Evolutionary conservation across 2,888 invertebrate species (phyloP).

Genomic region (Synanthedon tipuliformis): DNA sequence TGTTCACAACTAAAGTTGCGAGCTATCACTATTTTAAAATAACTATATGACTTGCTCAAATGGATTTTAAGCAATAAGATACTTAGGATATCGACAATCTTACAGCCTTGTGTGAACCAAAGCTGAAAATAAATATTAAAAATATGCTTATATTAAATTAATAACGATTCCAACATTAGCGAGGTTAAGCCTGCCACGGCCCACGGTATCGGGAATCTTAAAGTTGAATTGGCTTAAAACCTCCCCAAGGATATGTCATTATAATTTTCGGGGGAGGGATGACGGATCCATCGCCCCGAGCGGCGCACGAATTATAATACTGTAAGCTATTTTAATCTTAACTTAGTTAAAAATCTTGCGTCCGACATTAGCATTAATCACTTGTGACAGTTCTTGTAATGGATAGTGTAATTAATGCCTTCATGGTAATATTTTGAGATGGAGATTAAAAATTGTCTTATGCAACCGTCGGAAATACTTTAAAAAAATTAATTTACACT

Average conservation of each 20-base stretch:
- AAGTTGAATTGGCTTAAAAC: conserved; percentile 64
- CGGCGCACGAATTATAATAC: conserved; percentile 51
- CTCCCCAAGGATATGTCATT: conserved; percentile 66
- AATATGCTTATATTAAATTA: neutral
- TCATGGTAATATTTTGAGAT: neutral
- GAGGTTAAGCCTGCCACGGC: conserved; percentile 13
- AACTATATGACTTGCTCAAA: too few relatives aligned
- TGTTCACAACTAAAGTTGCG: too few relatives aligned
- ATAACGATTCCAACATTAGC: neutral
- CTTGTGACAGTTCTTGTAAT: conserved; percentile 61
- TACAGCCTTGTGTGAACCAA: neutral
- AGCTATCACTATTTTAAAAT: too few relatives aligned
- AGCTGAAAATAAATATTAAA: neutral
- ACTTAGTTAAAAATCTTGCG: conserved; percentile 70
- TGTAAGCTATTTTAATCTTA: conserved; percentile 70
- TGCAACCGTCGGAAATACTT: too few relatives aligned
- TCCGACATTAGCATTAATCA: conserved; percentile 66
- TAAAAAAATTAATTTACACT: too few relatives aligned
- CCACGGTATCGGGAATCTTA: conserved; percentile 40
- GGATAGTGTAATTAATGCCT: conserved; percentile 54
- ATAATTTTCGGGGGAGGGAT: conserved; percentile 65
- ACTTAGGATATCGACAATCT: too few relatives aligned
- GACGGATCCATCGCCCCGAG: conserved; percentile 61
- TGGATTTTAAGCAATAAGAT: too few relatives aligned
- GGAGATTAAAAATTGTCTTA: neutral